Percentiles rank a stretch among this genome's conserved stretches.
Evolutionary conservation across 1,140 invertebrate species (phyloP).

Genomic region (Ruditapes philippinarum): DNA sequence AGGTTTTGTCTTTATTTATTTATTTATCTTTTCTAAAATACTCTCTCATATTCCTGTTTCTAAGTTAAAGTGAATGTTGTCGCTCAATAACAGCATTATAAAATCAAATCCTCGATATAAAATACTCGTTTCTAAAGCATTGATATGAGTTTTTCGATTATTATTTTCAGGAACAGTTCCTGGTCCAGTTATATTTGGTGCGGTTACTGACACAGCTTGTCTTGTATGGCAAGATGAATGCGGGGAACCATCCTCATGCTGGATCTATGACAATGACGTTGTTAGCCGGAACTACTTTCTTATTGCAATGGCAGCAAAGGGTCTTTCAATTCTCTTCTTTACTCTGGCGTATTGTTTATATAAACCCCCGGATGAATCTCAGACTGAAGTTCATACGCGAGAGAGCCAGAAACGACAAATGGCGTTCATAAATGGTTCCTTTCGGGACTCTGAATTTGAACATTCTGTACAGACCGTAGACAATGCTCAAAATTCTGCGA

Average conservation of each 20-base stretch:
- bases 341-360: constrained; percentile 62
- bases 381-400: not conserved
- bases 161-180: constrained; percentile 81
- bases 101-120: too few relatives aligned
- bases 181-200: constrained; percentile 83
- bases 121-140: too few relatives aligned
- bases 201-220: constrained; percentile 80
- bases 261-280: constrained; percentile 80
- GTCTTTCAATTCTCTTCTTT: constrained; percentile 57
- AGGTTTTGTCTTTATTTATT: too few relatives aligned
- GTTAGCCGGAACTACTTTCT: constrained; percentile 69
- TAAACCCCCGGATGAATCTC: constrained; percentile 43
- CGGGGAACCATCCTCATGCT: constrained; percentile 80
- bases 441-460: constrained; percentile 47
- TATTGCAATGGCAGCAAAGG: constrained; percentile 31
- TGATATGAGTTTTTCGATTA: too few relatives aligned
- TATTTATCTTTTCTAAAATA: too few relatives aligned
- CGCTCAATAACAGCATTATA: too few relatives aligned
- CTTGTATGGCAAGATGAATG: constrained; percentile 82
- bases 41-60: too few relatives aligned
- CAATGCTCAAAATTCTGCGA: not conserved
- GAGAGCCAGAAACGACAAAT: constrained; percentile 36
- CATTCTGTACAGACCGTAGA: not conserved
- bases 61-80: too few relatives aligned
- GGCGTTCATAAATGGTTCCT: constrained; percentile 60